These are phyloP conservation scores for Atherinomorus stipes DNA, from an alignment of 2,113 vertebrate genomes.

Conservation along the genomic window DNA sequence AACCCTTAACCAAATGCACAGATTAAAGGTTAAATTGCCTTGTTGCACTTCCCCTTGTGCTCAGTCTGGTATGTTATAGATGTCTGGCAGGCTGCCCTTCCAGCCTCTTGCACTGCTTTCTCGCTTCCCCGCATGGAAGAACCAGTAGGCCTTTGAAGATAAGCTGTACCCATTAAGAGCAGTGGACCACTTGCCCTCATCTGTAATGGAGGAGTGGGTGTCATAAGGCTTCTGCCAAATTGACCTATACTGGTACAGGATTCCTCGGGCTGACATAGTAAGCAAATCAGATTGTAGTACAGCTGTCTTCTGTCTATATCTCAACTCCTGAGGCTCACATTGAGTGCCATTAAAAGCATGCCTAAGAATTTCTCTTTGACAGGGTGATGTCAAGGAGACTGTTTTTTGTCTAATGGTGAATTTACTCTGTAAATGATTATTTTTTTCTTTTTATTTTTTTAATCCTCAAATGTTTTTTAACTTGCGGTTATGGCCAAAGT, in stretches of 20 bases:
- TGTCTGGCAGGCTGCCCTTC: slow-evolving; percentile 51
- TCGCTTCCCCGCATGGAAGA: slow-evolving; percentile 43
- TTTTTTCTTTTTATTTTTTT: slow-evolving; percentile 19
- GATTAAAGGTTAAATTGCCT: slow-evolving; percentile 55
- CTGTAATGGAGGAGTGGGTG: slow-evolving; percentile 55
- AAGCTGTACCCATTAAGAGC: slow-evolving; percentile 64
- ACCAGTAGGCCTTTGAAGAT: slow-evolving; percentile 63
- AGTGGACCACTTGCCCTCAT: slow-evolving; percentile 50
- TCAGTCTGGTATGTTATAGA: slow-evolving; percentile 57
- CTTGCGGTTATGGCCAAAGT: slow-evolving; percentile 76
- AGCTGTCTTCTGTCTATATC: slow-evolving; percentile 47
- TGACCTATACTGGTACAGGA: slow-evolving; percentile 47
- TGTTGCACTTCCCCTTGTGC: slow-evolving; percentile 36
- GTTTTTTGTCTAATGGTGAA: slow-evolving; percentile 69
- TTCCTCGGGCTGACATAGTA: slow-evolving; percentile 23
- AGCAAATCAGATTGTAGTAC: slow-evolving; percentile 35
- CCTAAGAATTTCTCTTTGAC: slow-evolving; percentile 64
- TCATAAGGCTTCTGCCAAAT: slow-evolving; percentile 53
- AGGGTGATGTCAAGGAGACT: slow-evolving; percentile 52
- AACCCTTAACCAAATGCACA: slow-evolving; percentile 53
- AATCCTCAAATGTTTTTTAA: slow-evolving; percentile 67
- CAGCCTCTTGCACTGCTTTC: slow-evolving; percentile 39
- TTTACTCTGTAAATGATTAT: slow-evolving; percentile 75
- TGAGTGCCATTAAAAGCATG: slow-evolving; percentile 60
- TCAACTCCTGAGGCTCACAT: slow-evolving; percentile 54